Evolutionary conservation across 2,888 invertebrate genomes (phyloP), one percentile per base, ranked within the genome.

Genomic region (Hyposoter dolosus): DNA sequence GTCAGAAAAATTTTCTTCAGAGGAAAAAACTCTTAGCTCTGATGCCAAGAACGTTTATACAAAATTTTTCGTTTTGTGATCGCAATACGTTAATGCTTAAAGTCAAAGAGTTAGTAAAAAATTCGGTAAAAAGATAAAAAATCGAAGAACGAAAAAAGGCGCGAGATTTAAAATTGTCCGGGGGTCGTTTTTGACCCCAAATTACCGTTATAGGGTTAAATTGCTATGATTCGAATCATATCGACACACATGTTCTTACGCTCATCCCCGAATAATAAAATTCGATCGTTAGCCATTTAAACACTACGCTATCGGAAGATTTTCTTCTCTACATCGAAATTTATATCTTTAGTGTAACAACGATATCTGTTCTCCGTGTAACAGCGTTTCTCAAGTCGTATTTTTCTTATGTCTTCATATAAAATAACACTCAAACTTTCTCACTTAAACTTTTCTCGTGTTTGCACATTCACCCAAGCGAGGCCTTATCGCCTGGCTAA

Each of bases 391-490:
- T 83, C 75, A 83, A 83, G 71, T 86, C 83, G 83, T 80, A 83
- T 83, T 80, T 80, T 82, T 66, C 83, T 83, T 86, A 86, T 78
- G 43, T 68, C 35, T 35, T 82, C 82, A 86, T 86, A 86, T 79
- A 86, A 86, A 86, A 82, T 69, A 82, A 82, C 83, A 76, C 71
- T 75, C 78, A 78, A 63, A 78, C 50, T 43, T 75, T 56, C 45
- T 53, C 68, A 32, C 68, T 40, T 45, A 68, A 17, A 32, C 56
- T 68, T 68, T 56, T 68, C 56, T 82, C 74, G 84, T 84, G 75
- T 86, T 82, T 78, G 82, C 75, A 84, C 86, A 84, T 82, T 82
- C 83, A 82, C 79, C 56, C 86, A 86, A 82, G 86, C 83, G 79
- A 84, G 78, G 56, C 75, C 74, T 84, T 75, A 63, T 19, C 45